Evolutionary conservation across 2,113 vertebrate genomes (phyloP).

Genomic region (Leuciscus idus): DNA sequence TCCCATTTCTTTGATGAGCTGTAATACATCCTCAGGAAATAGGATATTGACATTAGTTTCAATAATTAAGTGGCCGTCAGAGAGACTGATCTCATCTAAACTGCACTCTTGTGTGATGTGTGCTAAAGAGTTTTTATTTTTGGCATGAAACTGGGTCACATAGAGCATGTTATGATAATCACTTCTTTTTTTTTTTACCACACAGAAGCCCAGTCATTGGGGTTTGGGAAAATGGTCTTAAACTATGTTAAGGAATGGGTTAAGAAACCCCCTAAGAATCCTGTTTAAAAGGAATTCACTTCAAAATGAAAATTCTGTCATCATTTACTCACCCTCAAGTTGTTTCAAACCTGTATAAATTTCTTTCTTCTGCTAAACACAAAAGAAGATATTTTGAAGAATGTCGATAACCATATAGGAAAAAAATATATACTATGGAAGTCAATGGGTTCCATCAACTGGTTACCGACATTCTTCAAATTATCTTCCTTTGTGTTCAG

Average conservation of each 20-base stretch:
- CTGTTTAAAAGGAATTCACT: too few relatives aligned
- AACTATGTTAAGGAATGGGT: background rate
- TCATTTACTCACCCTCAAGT: too few relatives aligned
- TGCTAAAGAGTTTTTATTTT: conserved; percentile 30
- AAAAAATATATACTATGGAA: too few relatives aligned
- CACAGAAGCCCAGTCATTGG: background rate
- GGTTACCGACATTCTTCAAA: too few relatives aligned
- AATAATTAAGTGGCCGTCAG: conserved; percentile 34
- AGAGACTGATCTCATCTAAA: conserved; percentile 29
- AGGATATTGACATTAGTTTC: conserved; percentile 40
- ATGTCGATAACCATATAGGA: too few relatives aligned
- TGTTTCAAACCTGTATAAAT: too few relatives aligned
- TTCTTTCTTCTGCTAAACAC: too few relatives aligned
- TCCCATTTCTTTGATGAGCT: conserved; percentile 37
- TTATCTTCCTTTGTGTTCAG: too few relatives aligned
- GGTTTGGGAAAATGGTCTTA: background rate
- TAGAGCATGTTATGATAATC: conserved; percentile 1
- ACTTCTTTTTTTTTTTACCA: background rate
- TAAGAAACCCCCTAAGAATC: too few relatives aligned
- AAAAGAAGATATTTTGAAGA: too few relatives aligned
- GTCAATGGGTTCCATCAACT: too few relatives aligned
- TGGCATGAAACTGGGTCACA: conserved; percentile 7
- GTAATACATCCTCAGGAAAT: conserved; percentile 39
- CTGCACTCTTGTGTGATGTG: background rate
- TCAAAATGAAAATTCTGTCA: too few relatives aligned